These are phyloP conservation scores for Lacerta bilineata DNA, from an alignment of 2,797 vertebrate species.

Conservation along the genomic window DNA sequence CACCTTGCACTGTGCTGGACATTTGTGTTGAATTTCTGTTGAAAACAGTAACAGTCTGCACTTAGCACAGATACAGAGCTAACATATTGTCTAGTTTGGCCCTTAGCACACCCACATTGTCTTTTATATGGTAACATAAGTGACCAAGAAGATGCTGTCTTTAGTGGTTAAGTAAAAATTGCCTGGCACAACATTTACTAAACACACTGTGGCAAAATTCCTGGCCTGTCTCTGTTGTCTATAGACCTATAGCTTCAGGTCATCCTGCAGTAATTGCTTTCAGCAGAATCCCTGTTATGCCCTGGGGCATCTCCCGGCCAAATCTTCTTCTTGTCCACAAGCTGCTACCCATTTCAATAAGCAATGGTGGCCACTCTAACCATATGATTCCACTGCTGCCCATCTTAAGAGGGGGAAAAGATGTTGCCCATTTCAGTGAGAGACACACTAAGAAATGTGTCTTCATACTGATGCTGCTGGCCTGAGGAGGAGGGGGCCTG, in stretches of 20 bases:
- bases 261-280: background rate
- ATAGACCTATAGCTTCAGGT: background rate
- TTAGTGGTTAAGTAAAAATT: background rate
- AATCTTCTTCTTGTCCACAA: too few relatives aligned
- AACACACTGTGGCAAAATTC: background rate
- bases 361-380: background rate
- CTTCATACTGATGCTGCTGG: background rate
- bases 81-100: too few relatives aligned
- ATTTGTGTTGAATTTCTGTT: too few relatives aligned
- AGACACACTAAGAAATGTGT: background rate
- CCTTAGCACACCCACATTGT: too few relatives aligned
- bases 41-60: too few relatives aligned
- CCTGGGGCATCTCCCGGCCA: background rate
- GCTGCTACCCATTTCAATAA: background rate
- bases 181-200: background rate
- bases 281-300: background rate
- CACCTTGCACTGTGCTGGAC: too few relatives aligned
- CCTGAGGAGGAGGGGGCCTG: background rate
- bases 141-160: background rate
- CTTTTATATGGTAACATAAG: background rate
- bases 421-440: background rate
- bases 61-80: too few relatives aligned
- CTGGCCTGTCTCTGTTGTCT: background rate
- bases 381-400: background rate
- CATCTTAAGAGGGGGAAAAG: background rate